phyloP scores from a whole-genome alignment of 2,113 vertebrate species.

The Gobio gobio region DNA sequence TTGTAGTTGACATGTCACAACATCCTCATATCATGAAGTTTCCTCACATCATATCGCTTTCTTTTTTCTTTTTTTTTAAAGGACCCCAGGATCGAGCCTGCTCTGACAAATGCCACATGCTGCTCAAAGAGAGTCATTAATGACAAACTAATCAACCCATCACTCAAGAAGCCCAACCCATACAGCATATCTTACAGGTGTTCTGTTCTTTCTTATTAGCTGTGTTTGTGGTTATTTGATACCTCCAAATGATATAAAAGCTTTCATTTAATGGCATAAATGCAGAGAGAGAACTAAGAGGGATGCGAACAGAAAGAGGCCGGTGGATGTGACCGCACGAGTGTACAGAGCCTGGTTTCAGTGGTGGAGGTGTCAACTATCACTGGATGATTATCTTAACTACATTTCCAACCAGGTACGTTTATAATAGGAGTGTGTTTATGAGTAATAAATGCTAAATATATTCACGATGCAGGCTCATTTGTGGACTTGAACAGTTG shows the following conservation, averaged over 20 bases:
- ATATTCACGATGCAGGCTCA: neutral
- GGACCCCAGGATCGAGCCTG: slow-evolving; percentile 63
- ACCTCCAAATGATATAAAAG: neutral
- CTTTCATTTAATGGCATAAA: neutral
- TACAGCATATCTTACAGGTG: slow-evolving; percentile 33
- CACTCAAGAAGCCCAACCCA: slow-evolving; percentile 46
- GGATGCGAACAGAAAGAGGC: slow-evolving; percentile 36
- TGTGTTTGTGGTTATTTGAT: neutral
- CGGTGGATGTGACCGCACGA: slow-evolving; percentile 22
- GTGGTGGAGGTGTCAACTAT: slow-evolving; percentile 59
- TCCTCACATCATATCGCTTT: neutral
- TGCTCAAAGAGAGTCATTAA: slow-evolving; percentile 46
- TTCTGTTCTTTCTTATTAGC: neutral
- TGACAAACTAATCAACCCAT: slow-evolving; percentile 62
- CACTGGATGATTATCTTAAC: slow-evolving; percentile 64
- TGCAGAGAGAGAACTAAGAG: slow-evolving; percentile 41
- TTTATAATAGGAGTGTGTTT: neutral
- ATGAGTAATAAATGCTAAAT: neutral
- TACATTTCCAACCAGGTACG: slow-evolving; percentile 62
- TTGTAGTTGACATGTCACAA: neutral
- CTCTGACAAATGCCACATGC: slow-evolving; percentile 19
- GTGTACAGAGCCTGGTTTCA: slow-evolving; percentile 45
- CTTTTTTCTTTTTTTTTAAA: neutral
- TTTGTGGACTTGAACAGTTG: neutral
- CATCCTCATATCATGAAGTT: neutral